Conservation (phyloP, 1,140 invertebrate genomes). For the Polypedilum pembai region DNA sequence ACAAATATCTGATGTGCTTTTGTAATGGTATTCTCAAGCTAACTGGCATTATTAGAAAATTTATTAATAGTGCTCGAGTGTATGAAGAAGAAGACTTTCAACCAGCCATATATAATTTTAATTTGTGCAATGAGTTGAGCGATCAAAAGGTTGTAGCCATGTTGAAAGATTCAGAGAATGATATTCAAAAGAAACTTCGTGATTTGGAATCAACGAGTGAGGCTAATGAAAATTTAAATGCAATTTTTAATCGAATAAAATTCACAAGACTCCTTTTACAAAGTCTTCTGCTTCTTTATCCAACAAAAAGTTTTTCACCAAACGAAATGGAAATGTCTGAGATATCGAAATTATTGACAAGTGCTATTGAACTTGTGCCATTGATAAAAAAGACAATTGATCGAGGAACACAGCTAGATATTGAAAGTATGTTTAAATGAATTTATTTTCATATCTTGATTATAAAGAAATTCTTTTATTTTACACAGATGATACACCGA, state of each 20-base stretch:
- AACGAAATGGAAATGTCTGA: conserved; percentile 55
- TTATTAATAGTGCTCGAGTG: conserved; percentile 74
- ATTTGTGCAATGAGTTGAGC: conserved; percentile 70
- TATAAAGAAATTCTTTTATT: conserved; percentile 31
- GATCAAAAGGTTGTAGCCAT: conserved; percentile 73
- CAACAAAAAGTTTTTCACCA: conserved; percentile 49
- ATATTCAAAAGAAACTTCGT: conserved; percentile 64
- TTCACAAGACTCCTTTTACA: conserved; percentile 81
- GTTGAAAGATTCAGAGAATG: conserved; percentile 88
- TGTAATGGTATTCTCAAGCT: conserved; percentile 84
- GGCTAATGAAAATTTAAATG: conserved; percentile 48
- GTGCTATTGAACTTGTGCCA: conserved; percentile 66
- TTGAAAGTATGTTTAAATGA: conserved; percentile 51
- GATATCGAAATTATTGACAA: conserved; percentile 58
- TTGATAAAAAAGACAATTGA: conserved; percentile 68
- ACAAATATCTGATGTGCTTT: conserved; percentile 77
- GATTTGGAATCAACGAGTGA: conserved; percentile 23
- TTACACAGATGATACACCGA: conserved; percentile 49
- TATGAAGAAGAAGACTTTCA: conserved; percentile 96
- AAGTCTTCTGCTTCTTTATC: conserved; percentile 60
- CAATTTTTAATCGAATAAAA: conserved; percentile 71
- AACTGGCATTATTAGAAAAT: conserved; percentile 83
- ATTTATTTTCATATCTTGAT: background rate
- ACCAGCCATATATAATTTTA: conserved; percentile 85
- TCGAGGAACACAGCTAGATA: conserved; percentile 65